These are phyloP conservation scores for Gobio occitaniae DNA, from an alignment of 2,797 vertebrate species.

Conservation along the genomic window DNA sequence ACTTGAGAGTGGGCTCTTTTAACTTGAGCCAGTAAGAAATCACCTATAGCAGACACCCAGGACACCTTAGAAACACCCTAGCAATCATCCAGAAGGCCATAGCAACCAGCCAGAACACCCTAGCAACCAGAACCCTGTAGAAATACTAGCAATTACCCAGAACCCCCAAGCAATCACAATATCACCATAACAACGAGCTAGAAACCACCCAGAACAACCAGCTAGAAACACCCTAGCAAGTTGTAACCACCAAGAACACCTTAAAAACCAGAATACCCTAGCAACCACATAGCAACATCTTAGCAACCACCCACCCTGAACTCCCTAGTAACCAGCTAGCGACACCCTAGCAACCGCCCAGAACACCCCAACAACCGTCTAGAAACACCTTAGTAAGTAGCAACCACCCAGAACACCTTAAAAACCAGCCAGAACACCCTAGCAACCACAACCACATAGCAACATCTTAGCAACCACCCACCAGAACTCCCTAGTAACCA, in stretches of 20 bases:
- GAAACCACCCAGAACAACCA: no score
- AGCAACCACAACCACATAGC: not conserved
- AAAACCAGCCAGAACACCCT: not conserved
- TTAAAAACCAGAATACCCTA: not conserved
- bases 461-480: not conserved
- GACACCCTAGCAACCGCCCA: not conserved
- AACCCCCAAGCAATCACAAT: no score
- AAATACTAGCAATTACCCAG: not conserved
- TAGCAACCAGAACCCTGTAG: not conserved
- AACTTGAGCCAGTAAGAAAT: not conserved
- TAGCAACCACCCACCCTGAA: no score
- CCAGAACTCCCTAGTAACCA: not conserved
- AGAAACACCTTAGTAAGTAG: no score
- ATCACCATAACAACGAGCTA: no score
- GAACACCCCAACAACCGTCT: not conserved
- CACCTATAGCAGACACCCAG: not conserved
- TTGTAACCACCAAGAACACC: not conserved
- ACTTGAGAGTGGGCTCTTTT: not conserved
- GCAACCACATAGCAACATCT: not conserved
- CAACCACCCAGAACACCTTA: no score
- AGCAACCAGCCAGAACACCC: no score
- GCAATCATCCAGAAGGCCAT: no score
- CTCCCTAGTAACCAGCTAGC: no score
- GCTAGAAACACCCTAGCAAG: not conserved
- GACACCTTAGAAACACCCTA: not conserved